Evolutionary conservation across 2,888 invertebrate species (phyloP).

Genomic region (Chelonus formosanus): DNA sequence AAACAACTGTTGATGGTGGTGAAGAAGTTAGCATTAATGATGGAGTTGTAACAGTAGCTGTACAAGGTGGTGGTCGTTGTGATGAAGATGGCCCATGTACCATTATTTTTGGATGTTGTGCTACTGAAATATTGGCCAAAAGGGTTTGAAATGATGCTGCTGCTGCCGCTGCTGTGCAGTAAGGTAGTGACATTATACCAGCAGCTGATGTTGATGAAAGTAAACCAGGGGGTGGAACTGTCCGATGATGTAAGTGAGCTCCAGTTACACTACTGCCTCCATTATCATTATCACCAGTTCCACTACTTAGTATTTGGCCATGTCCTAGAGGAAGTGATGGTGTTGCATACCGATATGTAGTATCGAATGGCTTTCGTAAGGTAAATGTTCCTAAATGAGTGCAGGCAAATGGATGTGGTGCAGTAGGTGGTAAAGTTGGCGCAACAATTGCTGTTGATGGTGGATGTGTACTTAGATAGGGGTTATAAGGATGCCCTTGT

Average conservation of each 20-base stretch:
- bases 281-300: conserved; percentile 67
- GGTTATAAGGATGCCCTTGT: conserved; percentile 89
- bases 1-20: conserved; percentile 36
- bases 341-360: conserved; percentile 74
- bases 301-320: conserved; percentile 69
- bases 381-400: conserved; percentile 76
- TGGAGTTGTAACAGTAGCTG: conserved; percentile 61
- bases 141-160: conserved; percentile 83
- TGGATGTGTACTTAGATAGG: conserved; percentile 75
- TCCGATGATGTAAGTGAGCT: conserved; percentile 69
- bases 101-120: conserved; percentile 68
- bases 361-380: conserved; percentile 70
- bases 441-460: conserved; percentile 76
- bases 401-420: conserved; percentile 85
- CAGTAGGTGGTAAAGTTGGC: conserved; percentile 66
- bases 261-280: conserved; percentile 69
- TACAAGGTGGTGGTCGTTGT: conserved; percentile 69
- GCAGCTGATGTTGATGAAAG: conserved; percentile 70
- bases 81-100: conserved; percentile 59
- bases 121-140: conserved; percentile 80
- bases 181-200: conserved; percentile 65
- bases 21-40: conserved; percentile 36
- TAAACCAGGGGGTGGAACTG: conserved; percentile 66
- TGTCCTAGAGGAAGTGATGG: conserved; percentile 61
- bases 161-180: conserved; percentile 65